Conservation (phyloP, 2,888 invertebrate genomes). For the Tillus elongatus region DNA sequence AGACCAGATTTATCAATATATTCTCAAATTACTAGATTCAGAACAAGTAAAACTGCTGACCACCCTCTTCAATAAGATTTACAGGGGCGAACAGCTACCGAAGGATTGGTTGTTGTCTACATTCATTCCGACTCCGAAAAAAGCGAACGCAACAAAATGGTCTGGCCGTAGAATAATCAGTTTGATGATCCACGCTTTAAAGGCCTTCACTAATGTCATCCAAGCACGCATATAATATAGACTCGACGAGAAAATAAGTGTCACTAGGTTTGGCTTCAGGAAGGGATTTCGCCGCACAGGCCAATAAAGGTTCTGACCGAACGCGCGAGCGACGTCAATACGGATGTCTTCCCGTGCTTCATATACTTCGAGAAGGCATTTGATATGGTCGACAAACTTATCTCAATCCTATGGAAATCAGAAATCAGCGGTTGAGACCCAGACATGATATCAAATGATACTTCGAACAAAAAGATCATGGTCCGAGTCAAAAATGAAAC, state of each 20-base stretch:
- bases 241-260: conserved; percentile 4
- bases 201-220: not conserved
- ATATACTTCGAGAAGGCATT: not conserved
- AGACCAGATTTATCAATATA: too few species aligned
- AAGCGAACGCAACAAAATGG: not conserved
- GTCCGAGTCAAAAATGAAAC: conserved; percentile 3
- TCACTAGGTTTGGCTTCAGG: not conserved
- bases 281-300: not conserved
- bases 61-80: conserved; percentile 4
- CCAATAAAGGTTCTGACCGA: not conserved
- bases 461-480: not conserved
- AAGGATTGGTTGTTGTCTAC: not conserved
- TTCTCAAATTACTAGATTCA: too few species aligned
- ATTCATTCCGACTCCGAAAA: conserved; percentile 2
- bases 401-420: not conserved
- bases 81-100: not conserved
- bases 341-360: not conserved
- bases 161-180: conserved; percentile 4
- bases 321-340: not conserved
- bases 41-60: conserved; percentile 1
- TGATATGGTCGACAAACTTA: conserved; percentile 1
- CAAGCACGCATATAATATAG: not conserved
- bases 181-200: conserved; percentile 2
- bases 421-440: not conserved
- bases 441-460: not conserved